These are phyloP conservation scores for Bombus superbus DNA, from an alignment of 1,140 invertebrate genomes.

Conservation along the genomic window DNA sequence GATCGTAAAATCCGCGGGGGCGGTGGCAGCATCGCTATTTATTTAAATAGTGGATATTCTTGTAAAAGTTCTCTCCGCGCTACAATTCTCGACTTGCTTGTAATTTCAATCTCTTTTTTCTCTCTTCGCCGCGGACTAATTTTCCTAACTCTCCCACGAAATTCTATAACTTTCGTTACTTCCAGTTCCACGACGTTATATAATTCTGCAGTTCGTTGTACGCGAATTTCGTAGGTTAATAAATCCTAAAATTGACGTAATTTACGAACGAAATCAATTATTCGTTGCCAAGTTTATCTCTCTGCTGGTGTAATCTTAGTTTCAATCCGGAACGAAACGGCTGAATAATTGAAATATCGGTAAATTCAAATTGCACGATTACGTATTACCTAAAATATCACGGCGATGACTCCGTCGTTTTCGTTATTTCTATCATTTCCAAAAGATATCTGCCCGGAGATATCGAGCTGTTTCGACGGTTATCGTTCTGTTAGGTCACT, in stretches of 20 bases:
- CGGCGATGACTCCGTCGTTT: not conserved
- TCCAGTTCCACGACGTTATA: not conserved
- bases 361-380: not conserved
- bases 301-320: not conserved
- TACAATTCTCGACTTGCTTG: not conserved
- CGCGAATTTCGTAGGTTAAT: not conserved
- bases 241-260: not conserved
- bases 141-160: not conserved
- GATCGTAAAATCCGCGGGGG: not conserved
- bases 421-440: not conserved
- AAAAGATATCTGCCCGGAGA: not conserved
- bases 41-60: conserved; percentile 40
- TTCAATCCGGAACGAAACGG: not conserved
- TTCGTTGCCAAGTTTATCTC: not conserved
- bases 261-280: too few species aligned
- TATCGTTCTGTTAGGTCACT: conserved; percentile 47
- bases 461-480: not conserved
- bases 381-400: too few species aligned
- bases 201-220: not conserved
- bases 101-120: not conserved
- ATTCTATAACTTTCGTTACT: not conserved
- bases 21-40: not conserved
- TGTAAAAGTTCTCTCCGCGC: not conserved
- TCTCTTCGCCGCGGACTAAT: not conserved
- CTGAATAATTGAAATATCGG: not conserved